Conservation (phyloP, 2,888 invertebrate genomes). For the Dioctria linearis region DNA sequence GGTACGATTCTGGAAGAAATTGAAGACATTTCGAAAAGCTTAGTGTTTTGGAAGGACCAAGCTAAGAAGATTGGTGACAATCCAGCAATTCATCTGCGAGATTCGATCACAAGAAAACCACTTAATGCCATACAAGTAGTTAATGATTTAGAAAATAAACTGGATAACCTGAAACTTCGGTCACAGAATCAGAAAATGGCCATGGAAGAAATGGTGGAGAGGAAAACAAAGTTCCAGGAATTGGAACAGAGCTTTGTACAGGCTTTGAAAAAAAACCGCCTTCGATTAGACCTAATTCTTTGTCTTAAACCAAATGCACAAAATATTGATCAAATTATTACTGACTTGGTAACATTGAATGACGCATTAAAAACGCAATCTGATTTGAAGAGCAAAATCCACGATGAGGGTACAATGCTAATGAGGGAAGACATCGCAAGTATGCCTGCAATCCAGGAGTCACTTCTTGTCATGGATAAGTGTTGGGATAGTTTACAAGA, state of each 20-base stretch:
- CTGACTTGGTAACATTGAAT: conserved; percentile 73
- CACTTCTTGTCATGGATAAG: conserved; percentile 82
- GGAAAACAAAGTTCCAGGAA: conserved; percentile 85
- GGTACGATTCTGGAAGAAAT: conserved; percentile 80
- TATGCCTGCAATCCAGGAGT: conserved; percentile 85
- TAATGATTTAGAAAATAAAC: conserved; percentile 81
- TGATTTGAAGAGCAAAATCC: conserved; percentile 79
- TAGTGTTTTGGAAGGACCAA: conserved; percentile 80
- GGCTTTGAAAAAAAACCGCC: conserved; percentile 74
- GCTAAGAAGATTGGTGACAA: conserved; percentile 80
- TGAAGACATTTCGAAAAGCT: conserved; percentile 77
- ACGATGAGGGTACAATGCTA: conserved; percentile 83
- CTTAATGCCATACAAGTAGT: conserved; percentile 82
- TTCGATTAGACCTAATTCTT: conserved; percentile 65
- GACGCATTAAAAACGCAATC: conserved; percentile 75
- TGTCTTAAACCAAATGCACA: conserved; percentile 65
- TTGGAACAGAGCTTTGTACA: conserved; percentile 80
- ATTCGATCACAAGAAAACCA: conserved; percentile 80
- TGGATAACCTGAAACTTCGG: conserved; percentile 78
- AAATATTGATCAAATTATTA: conserved; percentile 70
- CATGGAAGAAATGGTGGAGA: conserved; percentile 80
- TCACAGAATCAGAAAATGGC: conserved; percentile 79
- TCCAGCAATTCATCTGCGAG: conserved; percentile 79
- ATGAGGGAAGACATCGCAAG: conserved; percentile 88
- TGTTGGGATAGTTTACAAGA: conserved; percentile 87